phyloP scores from a whole-genome alignment of 2,888 invertebrate species.

The Zele albiditarsus region DNA sequence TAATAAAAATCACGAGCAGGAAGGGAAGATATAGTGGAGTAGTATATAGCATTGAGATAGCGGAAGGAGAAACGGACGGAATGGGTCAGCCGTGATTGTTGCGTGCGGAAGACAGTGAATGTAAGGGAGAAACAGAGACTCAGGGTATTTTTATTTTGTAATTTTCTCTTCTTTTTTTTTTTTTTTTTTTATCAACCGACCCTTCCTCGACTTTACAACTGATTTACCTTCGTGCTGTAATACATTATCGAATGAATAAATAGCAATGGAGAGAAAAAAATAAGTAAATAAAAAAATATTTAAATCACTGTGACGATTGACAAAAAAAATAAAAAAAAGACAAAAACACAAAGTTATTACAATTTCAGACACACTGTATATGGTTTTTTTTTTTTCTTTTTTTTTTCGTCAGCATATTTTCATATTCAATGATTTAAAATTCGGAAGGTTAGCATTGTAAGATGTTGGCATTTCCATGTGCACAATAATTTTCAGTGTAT shows the following conservation, averaged over 20 bases:
- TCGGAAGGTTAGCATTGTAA: neutral
- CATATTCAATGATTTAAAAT: neutral
- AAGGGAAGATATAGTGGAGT: conserved; percentile 10
- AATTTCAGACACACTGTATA: neutral
- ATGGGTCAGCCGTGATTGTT: conserved; percentile 33
- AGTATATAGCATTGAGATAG: conserved; percentile 29
- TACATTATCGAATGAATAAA: neutral
- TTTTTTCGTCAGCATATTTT: neutral
- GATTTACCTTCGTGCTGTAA: conserved; percentile 22
- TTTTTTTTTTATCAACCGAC: neutral
- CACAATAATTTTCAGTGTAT: neutral
- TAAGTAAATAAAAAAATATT: neutral
- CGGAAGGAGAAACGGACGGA: conserved; percentile 27
- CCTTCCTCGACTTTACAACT: neutral
- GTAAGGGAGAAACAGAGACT: neutral
- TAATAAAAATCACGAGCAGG: conserved; percentile 51
- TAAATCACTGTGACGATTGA: neutral
- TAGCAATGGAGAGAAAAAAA: neutral
- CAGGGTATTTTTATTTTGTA: neutral
- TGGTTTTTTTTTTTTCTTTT: neutral
- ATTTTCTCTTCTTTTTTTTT: neutral
- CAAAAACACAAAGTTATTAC: neutral
- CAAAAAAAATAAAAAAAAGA: neutral
- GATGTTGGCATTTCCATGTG: neutral
- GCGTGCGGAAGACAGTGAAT: conserved; percentile 19